phyloP scores from a whole-genome alignment of 1,140 invertebrate species.

The Drosophila quadrilineata region DNA sequence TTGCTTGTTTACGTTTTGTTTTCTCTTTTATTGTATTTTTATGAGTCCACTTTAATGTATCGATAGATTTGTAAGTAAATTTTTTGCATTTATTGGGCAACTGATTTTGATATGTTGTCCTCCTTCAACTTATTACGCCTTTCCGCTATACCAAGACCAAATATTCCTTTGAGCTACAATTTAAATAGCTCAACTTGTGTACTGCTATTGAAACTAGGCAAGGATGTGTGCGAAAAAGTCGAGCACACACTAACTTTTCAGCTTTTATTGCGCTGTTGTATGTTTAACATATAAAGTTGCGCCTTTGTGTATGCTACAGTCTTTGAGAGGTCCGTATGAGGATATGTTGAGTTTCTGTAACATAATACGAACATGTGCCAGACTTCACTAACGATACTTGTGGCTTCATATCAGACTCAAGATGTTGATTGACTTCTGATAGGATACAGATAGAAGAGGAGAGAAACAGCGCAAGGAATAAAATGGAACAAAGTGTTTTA shows the following conservation, averaged over 20 bases:
- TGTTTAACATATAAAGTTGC: conserved; percentile 20
- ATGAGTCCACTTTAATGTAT: conserved; percentile 20
- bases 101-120: conserved; percentile 6
- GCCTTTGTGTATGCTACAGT: conserved; percentile 21
- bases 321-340: not conserved
- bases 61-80: conserved; percentile 6
- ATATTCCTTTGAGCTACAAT: not conserved
- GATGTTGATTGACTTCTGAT: not conserved
- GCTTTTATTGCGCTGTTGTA: not conserved
- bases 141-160: not conserved
- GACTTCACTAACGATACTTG: not conserved
- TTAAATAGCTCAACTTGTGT: not conserved
- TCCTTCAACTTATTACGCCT: not conserved
- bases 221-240: not conserved
- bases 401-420: not conserved
- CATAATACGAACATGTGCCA: not conserved
- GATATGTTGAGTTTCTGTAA: too few species aligned
- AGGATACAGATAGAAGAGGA: too few species aligned
- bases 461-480: not conserved
- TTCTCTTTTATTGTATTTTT: conserved; percentile 21
- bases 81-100: conserved; percentile 10
- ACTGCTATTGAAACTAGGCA: not conserved
- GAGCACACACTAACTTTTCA: conserved; percentile 4
- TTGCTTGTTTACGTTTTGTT: conserved; percentile 14
- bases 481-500: not conserved